A percentile compares a stretch with the other conserved stretches of the same genome.
Conservation (phyloP, 2,113 vertebrate species). For the Cisticola juncidis region DNA sequence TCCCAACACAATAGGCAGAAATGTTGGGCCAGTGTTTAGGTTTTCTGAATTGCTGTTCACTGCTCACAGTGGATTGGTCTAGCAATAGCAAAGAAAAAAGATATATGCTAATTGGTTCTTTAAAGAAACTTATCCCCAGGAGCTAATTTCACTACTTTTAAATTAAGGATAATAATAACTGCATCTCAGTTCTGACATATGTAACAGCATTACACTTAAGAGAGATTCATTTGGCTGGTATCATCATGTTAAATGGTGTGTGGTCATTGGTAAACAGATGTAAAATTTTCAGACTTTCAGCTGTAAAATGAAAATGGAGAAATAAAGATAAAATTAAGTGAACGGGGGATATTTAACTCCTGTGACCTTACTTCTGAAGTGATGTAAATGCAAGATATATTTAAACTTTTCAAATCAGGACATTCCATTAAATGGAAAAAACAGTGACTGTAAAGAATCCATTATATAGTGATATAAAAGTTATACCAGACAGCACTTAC, state of each 20-base stretch:
- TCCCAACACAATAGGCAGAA: background rate
- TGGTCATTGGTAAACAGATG: constrained; percentile 24
- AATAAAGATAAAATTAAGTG: background rate
- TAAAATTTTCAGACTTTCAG: background rate
- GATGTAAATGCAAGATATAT: background rate
- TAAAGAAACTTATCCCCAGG: constrained; percentile 5
- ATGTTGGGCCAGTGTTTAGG: background rate
- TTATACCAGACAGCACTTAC: background rate
- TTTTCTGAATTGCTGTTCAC: background rate
- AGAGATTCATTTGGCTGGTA: constrained; percentile 8
- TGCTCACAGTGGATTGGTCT: background rate
- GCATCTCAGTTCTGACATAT: background rate
- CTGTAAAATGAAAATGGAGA: background rate
- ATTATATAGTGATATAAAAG: background rate
- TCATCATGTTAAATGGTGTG: background rate
- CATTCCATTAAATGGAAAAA: background rate
- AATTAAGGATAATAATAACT: background rate
- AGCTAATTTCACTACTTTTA: constrained; percentile 21
- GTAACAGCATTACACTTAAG: background rate
- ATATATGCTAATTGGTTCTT: background rate
- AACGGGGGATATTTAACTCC: background rate
- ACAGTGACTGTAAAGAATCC: background rate
- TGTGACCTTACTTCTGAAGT: background rate
- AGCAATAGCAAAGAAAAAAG: background rate
- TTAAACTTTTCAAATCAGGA: background rate